Evolutionary conservation across 2,113 vertebrate species (phyloP).

Genomic region (Fregetta grallaria): DNA sequence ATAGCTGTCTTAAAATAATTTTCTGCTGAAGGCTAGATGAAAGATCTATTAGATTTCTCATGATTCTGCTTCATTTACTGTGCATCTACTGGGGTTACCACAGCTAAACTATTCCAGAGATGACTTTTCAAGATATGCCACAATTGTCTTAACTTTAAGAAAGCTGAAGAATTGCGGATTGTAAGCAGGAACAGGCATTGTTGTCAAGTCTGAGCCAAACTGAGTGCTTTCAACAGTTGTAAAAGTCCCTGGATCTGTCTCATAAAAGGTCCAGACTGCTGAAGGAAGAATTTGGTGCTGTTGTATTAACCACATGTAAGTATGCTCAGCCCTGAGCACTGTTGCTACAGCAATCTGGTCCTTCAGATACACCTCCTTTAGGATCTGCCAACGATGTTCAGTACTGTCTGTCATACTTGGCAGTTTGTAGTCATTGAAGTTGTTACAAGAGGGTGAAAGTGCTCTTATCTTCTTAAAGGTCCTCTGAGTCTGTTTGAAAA

Average conservation of each 20-base stretch:
- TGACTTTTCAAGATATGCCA: background rate
- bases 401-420: background rate
- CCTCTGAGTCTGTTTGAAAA: background rate
- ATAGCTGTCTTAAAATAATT: background rate
- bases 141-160: background rate
- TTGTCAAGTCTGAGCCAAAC: background rate
- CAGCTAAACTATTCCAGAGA: background rate
- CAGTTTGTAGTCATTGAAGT: background rate
- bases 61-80: background rate
- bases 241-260: background rate
- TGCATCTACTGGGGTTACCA: background rate
- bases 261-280: background rate
- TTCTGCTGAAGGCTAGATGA: background rate
- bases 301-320: background rate
- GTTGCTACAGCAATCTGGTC: background rate
- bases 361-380: background rate
- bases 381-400: background rate
- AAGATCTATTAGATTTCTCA: background rate
- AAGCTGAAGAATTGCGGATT: background rate
- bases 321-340: background rate
- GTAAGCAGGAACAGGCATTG: background rate
- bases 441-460: background rate
- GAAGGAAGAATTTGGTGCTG: background rate
- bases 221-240: background rate
- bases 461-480: background rate